A percentile compares a stretch with the other conserved stretches of the same genome.
Evolutionary conservation across 2,113 vertebrate genomes (phyloP).

Genomic region (Malurus cyaneus): DNA sequence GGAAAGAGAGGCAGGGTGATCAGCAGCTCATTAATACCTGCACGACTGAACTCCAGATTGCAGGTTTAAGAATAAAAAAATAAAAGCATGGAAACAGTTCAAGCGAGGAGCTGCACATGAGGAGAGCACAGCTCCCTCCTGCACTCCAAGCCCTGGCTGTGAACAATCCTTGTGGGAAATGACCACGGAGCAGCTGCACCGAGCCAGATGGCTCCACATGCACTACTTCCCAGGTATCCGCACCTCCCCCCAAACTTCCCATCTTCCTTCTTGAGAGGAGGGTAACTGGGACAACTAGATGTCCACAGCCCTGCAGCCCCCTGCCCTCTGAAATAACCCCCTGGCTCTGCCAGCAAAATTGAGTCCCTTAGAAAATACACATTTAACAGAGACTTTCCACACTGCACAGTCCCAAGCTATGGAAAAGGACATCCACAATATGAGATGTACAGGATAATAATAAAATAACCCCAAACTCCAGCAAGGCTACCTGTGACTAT

Average conservation of each 20-base stretch:
- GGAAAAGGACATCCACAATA: neutral
- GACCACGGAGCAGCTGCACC: neutral
- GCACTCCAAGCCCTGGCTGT: neutral
- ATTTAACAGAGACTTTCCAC: neutral
- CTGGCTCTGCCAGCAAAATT: neutral
- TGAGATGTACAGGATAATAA: neutral
- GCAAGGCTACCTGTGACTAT: neutral
- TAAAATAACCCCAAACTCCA: neutral
- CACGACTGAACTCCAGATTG: conserved; percentile 36
- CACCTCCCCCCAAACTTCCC: neutral
- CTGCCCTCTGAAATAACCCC: fast-evolving
- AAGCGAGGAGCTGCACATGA: conserved; percentile 7
- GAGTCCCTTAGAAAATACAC: neutral
- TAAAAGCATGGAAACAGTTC: conserved; percentile 17
- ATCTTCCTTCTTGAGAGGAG: neutral
- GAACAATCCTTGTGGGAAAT: neutral
- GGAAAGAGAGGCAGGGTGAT: conserved; percentile 30
- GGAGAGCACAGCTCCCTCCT: neutral
- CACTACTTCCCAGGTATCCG: neutral
- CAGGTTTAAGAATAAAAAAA: conserved; percentile 15
- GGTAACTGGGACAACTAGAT: neutral
- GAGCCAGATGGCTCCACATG: neutral
- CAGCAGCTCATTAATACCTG: conserved; percentile 14
- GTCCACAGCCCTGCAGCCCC: neutral
- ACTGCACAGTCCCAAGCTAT: neutral